Percentiles rank a stretch among this genome's conserved stretches.
Conservation (phyloP, 2,797 vertebrate species). For the Chlorospingus semifuscus region DNA sequence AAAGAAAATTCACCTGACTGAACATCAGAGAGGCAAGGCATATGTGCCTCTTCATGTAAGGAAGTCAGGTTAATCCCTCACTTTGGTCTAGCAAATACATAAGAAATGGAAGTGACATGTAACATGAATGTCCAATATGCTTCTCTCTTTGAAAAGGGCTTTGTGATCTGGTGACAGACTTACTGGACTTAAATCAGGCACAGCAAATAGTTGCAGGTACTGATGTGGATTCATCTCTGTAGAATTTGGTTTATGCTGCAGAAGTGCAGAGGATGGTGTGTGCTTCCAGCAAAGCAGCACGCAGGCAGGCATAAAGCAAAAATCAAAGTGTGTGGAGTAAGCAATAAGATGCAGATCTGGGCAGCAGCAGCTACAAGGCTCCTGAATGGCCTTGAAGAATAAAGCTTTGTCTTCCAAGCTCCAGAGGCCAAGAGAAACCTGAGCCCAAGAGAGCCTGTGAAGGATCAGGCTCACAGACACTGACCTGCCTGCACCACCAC, state of each 20-base stretch:
- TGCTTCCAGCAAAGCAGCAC: neutral
- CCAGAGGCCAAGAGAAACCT: neutral
- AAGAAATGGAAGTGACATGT: neutral
- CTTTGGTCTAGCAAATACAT: neutral
- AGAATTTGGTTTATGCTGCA: neutral
- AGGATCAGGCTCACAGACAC: neutral
- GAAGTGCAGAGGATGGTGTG: neutral
- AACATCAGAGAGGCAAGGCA: neutral
- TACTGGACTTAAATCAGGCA: neutral
- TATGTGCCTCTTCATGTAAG: neutral
- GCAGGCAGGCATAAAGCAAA: neutral
- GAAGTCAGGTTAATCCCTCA: neutral
- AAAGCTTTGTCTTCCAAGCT: constrained; percentile 17
- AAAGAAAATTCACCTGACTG: neutral
- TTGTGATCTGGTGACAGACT: neutral
- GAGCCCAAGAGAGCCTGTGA: neutral
- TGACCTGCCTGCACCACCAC: neutral
- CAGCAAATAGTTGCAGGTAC: neutral
- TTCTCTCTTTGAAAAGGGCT: neutral
- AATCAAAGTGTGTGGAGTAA: neutral
- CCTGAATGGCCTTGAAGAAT: neutral
- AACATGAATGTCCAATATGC: neutral
- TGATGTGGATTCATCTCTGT: neutral
- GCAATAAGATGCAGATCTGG: neutral
- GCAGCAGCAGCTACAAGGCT: neutral